phyloP scores from a whole-genome alignment of 2,113 vertebrate genomes.

The Alectura lathami region DNA sequence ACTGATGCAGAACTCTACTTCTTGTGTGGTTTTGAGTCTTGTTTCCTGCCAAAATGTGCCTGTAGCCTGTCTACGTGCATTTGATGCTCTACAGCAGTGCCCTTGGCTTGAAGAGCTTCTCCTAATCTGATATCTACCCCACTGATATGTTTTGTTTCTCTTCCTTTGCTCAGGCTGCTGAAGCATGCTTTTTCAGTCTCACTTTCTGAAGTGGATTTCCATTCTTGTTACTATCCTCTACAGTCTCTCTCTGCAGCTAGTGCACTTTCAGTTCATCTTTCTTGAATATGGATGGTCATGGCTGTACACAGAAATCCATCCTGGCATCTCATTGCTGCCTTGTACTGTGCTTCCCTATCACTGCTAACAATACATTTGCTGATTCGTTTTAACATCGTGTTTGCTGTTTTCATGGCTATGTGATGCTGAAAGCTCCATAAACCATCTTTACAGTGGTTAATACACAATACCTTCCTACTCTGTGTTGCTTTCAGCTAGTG shows the following conservation, averaged over 20 bases:
- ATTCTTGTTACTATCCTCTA: neutral
- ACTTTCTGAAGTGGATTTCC: neutral
- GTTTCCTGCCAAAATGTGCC: neutral
- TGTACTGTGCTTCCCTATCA: neutral
- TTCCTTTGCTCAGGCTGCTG: neutral
- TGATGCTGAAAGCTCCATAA: neutral
- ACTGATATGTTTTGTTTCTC: neutral
- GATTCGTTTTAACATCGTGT: neutral
- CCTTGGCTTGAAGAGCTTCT: neutral
- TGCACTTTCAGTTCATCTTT: neutral
- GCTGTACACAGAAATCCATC: neutral
- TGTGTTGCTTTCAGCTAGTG: neutral
- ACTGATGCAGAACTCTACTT: neutral
- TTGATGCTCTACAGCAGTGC: neutral
- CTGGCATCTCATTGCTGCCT: neutral
- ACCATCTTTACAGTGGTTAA: neutral
- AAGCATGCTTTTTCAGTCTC: neutral
- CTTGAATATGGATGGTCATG: neutral
- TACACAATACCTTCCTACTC: neutral
- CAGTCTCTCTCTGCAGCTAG: neutral
- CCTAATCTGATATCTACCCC: neutral
- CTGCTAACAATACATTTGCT: neutral
- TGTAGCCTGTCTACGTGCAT: rapidly evolving
- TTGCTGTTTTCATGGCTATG: neutral
- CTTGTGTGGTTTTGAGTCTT: neutral